Percentiles rank a stretch among this genome's conserved stretches.
phyloP scores from a whole-genome alignment of 1,140 invertebrate genomes.

The Mamestra configurata region DNA sequence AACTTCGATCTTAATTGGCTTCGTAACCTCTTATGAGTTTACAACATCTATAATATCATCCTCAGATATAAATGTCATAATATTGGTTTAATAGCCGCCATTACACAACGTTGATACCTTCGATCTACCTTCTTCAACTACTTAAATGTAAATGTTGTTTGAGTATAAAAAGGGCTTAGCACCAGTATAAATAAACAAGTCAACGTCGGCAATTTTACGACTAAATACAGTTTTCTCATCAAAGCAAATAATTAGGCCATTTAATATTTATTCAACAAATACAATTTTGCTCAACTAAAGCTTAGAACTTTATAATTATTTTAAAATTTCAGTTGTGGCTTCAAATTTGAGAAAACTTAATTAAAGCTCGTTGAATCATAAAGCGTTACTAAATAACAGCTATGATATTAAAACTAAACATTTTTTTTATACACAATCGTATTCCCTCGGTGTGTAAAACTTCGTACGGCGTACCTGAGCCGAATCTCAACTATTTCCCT shows the following conservation, averaged over 20 bases:
- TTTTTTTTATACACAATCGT: slow-evolving; percentile 41
- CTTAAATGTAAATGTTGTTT: slow-evolving; percentile 12
- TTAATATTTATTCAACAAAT: slow-evolving; percentile 40
- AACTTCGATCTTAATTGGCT: slow-evolving; percentile 34
- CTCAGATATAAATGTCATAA: slow-evolving; percentile 21
- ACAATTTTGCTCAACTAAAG: slow-evolving; percentile 20
- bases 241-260: slow-evolving; percentile 32
- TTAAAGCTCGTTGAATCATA: slow-evolving; percentile 1
- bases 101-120: background rate
- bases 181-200: slow-evolving; percentile 3
- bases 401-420: background rate
- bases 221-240: slow-evolving; percentile 32
- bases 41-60: background rate
- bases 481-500: slow-evolving; percentile 78
- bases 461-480: slow-evolving; percentile 61
- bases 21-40: slow-evolving; percentile 5
- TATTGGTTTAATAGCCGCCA: slow-evolving; percentile 23
- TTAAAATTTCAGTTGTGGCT: slow-evolving; percentile 25
- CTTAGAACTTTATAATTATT: slow-evolving; percentile 40
- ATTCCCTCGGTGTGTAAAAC: slow-evolving; percentile 44
- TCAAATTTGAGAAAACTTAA: slow-evolving; percentile 2
- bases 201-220: background rate
- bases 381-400: background rate
- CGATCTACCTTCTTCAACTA: background rate
- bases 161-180: background rate